Evolutionary conservation across 2,113 vertebrate species (phyloP).

Genomic region (Elgaria multicarinata): DNA sequence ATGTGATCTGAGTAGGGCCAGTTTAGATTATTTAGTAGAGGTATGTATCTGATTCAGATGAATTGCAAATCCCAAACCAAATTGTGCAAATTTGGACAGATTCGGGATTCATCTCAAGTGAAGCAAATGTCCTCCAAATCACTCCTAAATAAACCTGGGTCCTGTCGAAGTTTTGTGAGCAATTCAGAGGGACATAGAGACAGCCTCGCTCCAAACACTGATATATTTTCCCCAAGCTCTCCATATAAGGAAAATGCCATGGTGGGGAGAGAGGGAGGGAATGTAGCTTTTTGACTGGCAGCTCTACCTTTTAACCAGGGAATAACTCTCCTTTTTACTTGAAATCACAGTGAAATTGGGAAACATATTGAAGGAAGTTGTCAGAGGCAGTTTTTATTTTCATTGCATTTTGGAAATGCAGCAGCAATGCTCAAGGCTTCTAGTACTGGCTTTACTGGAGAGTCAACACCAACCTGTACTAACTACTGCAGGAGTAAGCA

Average conservation of each 20-base stretch:
- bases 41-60: neutral
- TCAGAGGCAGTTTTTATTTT: neutral
- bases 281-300: neutral
- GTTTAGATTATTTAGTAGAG: conserved; percentile 23
- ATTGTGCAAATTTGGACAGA: neutral
- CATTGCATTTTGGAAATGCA: neutral
- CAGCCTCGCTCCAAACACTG: no score
- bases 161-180: neutral
- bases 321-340: neutral
- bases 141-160: neutral
- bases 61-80: neutral
- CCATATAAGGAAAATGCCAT: neutral
- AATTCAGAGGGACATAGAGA: neutral
- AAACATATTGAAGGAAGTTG: neutral
- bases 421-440: neutral
- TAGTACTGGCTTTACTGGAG: neutral
- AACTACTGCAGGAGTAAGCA: neutral
- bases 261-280: neutral
- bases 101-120: neutral
- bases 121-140: neutral
- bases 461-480: neutral
- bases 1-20: conserved; percentile 30
- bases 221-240: neutral
- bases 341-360: neutral
- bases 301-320: neutral